Evolutionary conservation across 2,888 invertebrate species (phyloP).

Genomic region (Diplazon laetatorius): DNA sequence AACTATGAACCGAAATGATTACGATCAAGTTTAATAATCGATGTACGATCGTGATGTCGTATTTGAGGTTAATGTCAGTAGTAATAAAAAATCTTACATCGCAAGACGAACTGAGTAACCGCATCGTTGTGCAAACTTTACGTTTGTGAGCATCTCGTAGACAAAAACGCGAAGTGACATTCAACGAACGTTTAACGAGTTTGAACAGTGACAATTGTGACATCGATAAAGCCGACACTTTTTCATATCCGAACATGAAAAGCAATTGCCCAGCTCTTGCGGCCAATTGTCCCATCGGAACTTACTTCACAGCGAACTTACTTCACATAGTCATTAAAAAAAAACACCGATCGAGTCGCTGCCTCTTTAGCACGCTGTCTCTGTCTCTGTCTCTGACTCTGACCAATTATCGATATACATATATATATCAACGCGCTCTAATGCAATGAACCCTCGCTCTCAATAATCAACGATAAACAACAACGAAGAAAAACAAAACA

Average conservation of each 20-base stretch:
- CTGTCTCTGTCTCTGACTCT: too few species aligned
- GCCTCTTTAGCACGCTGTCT: too few species aligned
- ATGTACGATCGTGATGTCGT: not conserved
- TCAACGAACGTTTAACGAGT: constrained; percentile 1
- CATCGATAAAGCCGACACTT: constrained; percentile 39
- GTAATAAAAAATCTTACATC: constrained; percentile 26
- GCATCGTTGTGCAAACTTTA: not conserved
- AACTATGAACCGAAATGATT: too few species aligned
- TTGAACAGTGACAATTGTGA: constrained; percentile 22
- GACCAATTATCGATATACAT: too few species aligned
- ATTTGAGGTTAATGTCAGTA: not conserved
- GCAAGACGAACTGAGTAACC: constrained; percentile 18
- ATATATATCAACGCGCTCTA: too few species aligned
- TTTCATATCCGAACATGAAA: not conserved
- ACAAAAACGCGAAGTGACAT: not conserved
- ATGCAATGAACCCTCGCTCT: constrained; percentile 46
- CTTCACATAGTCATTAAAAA: too few species aligned
- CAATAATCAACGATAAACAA: constrained; percentile 54
- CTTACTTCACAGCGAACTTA: too few species aligned
- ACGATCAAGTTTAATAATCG: too few species aligned
- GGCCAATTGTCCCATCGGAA: not conserved
- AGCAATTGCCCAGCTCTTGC: not conserved
- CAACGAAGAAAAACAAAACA: not conserved
- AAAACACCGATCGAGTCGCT: too few species aligned
- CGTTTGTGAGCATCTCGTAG: not conserved